These are phyloP conservation scores for Eulemur macaco DNA, from an alignment of 2,113 vertebrate genomes.

Conservation along the genomic window DNA sequence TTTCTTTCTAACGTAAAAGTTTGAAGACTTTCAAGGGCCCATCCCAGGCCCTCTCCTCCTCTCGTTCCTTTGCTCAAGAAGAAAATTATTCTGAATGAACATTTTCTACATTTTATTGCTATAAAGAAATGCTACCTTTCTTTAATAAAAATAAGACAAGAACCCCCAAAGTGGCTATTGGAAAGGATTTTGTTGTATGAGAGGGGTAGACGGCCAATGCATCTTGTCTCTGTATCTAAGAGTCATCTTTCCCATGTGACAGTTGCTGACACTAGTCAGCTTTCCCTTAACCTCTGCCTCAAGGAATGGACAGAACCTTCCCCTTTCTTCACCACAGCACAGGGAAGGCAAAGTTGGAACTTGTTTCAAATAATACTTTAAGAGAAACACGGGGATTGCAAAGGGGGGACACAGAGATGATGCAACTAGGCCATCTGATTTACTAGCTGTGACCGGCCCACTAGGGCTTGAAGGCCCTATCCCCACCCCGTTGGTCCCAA, in stretches of 20 bases:
- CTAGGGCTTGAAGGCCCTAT: background rate
- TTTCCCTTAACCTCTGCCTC: background rate
- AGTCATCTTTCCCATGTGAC: background rate
- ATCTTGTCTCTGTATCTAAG: background rate
- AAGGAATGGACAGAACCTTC: background rate
- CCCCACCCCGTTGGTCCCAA: background rate
- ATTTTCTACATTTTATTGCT: background rate
- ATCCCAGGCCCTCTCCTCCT: background rate
- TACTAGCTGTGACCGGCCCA: background rate
- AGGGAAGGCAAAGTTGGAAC: background rate
- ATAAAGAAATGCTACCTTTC: background rate
- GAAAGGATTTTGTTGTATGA: background rate
- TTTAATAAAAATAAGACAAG: constrained; percentile 23
- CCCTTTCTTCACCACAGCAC: background rate
- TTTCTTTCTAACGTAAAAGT: background rate
- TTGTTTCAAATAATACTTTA: constrained; percentile 13
- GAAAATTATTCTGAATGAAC: background rate
- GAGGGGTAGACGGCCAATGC: background rate
- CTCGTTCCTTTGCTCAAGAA: background rate
- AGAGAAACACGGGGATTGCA: background rate
- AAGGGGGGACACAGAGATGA: background rate
- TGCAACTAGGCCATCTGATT: background rate
- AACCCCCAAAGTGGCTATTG: background rate
- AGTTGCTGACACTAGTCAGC: background rate
- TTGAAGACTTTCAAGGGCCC: background rate